Percentiles rank a stretch among this genome's conserved stretches.
Conservation (phyloP, 2,888 invertebrate genomes). For the Petrophora chlorosata region DNA sequence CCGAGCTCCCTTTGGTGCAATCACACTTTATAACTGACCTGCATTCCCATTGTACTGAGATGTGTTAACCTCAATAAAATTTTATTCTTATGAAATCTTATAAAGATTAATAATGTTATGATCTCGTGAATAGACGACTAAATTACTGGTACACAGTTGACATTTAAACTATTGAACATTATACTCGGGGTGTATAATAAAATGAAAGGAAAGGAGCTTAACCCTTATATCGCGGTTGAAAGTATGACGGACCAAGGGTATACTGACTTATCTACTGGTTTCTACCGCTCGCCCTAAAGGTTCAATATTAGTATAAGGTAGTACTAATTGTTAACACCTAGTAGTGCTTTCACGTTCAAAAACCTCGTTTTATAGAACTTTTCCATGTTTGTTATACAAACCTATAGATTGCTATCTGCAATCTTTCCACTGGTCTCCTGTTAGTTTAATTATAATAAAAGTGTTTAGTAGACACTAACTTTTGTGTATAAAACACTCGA, state of each 20-base stretch:
- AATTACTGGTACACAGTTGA: background rate
- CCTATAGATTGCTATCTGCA: background rate
- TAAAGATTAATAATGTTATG: constrained; percentile 2
- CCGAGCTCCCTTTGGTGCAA: no score
- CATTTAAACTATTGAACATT: background rate
- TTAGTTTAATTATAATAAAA: no score
- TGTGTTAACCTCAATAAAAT: no score
- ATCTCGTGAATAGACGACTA: constrained; percentile 4
- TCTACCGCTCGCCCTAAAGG: constrained; percentile 4
- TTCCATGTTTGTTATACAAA: background rate
- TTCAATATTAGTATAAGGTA: constrained; percentile 2
- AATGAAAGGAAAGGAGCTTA: constrained; percentile 9
- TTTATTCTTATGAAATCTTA: constrained; percentile 3
- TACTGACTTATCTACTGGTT: constrained; percentile 7
- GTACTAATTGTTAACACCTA: constrained; percentile 3
- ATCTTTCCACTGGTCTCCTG: background rate
- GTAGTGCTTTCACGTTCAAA: constrained; percentile 3
- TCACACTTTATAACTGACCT: no score
- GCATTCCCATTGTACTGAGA: no score
- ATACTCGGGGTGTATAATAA: background rate
- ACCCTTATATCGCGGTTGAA: constrained; percentile 3
- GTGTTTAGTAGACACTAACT: no score
- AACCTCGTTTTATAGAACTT: background rate
- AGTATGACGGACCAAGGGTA: constrained; percentile 16
- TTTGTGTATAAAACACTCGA: no score